These are phyloP conservation scores for Falco novaeseelandiae DNA, from an alignment of 2,797 vertebrate species.

Conservation along the genomic window DNA sequence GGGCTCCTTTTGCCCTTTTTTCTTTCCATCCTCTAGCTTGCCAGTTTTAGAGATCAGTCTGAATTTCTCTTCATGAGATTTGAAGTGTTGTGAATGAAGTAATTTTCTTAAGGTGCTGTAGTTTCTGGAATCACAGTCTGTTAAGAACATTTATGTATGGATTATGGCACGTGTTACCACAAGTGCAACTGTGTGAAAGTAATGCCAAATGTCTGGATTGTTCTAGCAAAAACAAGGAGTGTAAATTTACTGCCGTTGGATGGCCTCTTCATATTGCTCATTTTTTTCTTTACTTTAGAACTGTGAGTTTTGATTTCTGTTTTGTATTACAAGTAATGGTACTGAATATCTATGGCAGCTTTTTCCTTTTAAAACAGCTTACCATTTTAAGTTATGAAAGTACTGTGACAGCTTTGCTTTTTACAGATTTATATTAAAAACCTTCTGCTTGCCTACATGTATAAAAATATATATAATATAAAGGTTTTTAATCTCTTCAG, in stretches of 20 bases:
- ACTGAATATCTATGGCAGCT: neutral
- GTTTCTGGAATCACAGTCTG: neutral
- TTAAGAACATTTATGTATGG: neutral
- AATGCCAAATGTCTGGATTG: neutral
- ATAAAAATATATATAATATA: neutral
- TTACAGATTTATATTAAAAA: neutral
- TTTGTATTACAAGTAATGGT: neutral
- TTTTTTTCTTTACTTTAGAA: neutral
- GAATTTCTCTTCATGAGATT: neutral
- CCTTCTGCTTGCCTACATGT: neutral
- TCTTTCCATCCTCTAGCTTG: neutral
- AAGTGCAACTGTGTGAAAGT: neutral
- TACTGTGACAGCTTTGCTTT: neutral
- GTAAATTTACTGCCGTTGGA: neutral
- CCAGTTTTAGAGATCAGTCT: neutral
- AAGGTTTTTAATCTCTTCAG: neutral
- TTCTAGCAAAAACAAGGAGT: neutral
- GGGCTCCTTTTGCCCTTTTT: neutral
- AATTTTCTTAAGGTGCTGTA: neutral
- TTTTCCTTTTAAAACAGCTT: constrained; percentile 10
- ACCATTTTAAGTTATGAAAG: neutral
- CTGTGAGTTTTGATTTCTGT: neutral
- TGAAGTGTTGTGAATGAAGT: neutral
- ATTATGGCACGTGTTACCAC: neutral
- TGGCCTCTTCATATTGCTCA: neutral